Evolutionary conservation across 2,888 invertebrate genomes (phyloP), one percentile per base, ranked within the genome.

Genomic region (Coremacera marginata): DNA sequence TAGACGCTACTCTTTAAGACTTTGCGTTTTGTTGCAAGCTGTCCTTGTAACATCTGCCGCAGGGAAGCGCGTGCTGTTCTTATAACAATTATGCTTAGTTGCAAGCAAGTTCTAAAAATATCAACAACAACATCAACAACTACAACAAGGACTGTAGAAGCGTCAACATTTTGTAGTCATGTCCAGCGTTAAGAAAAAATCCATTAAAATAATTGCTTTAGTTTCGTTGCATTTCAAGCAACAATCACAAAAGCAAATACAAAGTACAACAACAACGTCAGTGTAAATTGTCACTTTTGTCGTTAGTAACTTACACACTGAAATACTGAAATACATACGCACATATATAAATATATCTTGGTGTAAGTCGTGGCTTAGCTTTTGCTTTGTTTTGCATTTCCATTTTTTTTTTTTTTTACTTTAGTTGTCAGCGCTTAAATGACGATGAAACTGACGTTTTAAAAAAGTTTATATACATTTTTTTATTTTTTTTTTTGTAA

Each of bases 151-250:
- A 44, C 67, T 25, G 2, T 27, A 25, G 62, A 31, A 37, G 16
- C 44, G 34, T 19, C 44, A 65, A 37, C 65, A 65, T 37, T 34
- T 19, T 22, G 37, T 14, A 67, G 80, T 82, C 77, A 84, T 83
- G 84, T 84, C 84, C 83, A 82, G 87, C 86, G 85, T 87, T 84
- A 31, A 86, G 87, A 7, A 7, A 44, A 87, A 86, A 84, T 88
- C 84, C 88, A 88, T 88, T 88, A 88, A 88, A 87, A 88, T 88
- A 88, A 88, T 88, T 88, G 86, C 86, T 78, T 63, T 68, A 65
- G 72, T 77, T 80, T 77, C 72, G 68, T 49, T 27, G 63, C 34
- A 65, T 16, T 34, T 34, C n/a, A 34, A 19, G 25, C 44, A 67
- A 67, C 67, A 67, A 67, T 22, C 4, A 60, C 57, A 60, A 55